phyloP scores from a whole-genome alignment of 2,113 vertebrate genomes.

The Phylloscopus whistleri region DNA sequence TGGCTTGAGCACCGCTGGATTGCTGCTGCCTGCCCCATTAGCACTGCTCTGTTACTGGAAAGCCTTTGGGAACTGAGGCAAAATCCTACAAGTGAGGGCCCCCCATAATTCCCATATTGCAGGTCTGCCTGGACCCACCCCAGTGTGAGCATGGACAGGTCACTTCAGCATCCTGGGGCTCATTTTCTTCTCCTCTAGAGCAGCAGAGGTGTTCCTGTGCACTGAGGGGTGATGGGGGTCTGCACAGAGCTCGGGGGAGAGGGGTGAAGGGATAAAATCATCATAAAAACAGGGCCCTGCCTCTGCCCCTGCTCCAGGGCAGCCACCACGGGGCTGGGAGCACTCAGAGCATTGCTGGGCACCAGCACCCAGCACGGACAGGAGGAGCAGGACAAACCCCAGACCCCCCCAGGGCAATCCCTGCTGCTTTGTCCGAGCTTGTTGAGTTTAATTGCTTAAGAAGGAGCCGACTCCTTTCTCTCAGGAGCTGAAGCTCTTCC shows the following conservation, averaged over 20 bases:
- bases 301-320: background rate
- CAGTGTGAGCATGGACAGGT: background rate
- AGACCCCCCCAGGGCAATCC: background rate
- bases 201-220: background rate
- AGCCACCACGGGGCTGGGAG: background rate
- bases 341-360: accelerated
- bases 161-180: background rate
- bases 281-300: background rate
- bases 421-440: conserved; percentile 1
- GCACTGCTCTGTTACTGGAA: background rate
- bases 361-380: accelerated
- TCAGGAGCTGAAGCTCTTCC: background rate
- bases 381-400: background rate
- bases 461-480: background rate
- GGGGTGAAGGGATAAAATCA: too few species aligned
- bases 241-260: too few species aligned
- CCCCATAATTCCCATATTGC: accelerated
- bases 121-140: background rate
- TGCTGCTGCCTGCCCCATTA: background rate
- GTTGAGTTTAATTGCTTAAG: background rate
- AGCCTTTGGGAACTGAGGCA: background rate
- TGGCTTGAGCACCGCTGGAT: background rate
- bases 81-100: background rate
- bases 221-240: background rate
- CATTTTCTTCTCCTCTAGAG: background rate